Conservation (phyloP, 2,888 invertebrate species). For the Erebia epiphron region DNA sequence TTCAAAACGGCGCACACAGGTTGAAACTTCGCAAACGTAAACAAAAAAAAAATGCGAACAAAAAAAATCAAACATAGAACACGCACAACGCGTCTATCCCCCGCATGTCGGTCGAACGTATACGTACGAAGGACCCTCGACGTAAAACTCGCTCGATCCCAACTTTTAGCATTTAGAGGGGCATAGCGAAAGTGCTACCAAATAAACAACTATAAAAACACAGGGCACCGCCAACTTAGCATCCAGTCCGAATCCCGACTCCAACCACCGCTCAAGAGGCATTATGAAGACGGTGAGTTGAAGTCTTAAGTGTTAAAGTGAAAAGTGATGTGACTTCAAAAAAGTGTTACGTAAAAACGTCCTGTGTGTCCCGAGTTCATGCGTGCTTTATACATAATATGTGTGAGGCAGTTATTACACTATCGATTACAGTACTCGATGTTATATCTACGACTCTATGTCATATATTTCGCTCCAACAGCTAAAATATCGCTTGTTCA, state of each 20-base stretch:
- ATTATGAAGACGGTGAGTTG: conserved; percentile 80
- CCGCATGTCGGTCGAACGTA: conserved; percentile 59
- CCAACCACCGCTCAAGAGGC: conserved; percentile 77
- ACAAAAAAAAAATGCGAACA: conserved; percentile 30
- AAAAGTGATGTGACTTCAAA: conserved; percentile 72
- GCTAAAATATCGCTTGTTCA: not conserved
- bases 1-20: conserved; percentile 27
- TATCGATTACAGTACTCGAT: not conserved
- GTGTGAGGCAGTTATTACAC: conserved; percentile 3
- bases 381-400: not conserved
- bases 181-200: conserved; percentile 78
- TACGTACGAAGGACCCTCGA: conserved; percentile 74
- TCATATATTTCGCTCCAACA: not conserved
- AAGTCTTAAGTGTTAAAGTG: conserved; percentile 45
- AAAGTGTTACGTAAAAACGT: conserved; percentile 55
- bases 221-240: conserved; percentile 62
- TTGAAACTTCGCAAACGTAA: conserved; percentile 31
- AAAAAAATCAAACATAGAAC: conserved; percentile 14
- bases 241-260: conserved; percentile 80
- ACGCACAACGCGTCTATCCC: conserved; percentile 67
- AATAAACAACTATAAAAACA: conserved; percentile 81
- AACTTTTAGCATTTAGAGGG: conserved; percentile 68
- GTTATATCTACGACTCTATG: not conserved
- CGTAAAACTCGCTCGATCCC: conserved; percentile 55
- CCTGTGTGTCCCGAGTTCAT: conserved; percentile 56